These are phyloP conservation scores for Chloropsis hardwickii DNA, from an alignment of 2,113 vertebrate genomes.

Conservation along the genomic window DNA sequence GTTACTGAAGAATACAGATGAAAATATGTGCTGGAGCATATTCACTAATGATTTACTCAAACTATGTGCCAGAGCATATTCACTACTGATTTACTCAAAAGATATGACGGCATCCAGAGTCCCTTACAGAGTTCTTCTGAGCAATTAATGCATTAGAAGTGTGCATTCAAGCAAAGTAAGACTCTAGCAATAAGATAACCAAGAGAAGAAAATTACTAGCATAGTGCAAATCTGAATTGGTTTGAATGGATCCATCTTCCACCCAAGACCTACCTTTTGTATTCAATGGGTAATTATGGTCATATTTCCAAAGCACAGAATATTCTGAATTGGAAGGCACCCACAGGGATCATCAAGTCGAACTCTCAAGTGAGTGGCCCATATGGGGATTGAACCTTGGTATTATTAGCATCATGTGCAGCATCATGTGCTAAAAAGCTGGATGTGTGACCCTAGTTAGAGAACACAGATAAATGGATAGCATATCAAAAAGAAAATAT, in stretches of 20 bases:
- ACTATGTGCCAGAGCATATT: background rate
- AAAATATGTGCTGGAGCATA: background rate
- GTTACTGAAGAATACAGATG: conserved; percentile 20
- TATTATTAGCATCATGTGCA: background rate
- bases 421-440: background rate
- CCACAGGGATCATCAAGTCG: background rate
- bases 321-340: background rate
- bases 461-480: background rate
- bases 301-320: background rate
- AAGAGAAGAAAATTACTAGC: background rate
- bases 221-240: background rate
- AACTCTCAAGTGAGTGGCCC: background rate
- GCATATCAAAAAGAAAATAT: background rate
- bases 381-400: background rate
- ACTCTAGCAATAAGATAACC: background rate
- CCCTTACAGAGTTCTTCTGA: background rate
- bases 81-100: background rate
- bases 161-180: background rate
- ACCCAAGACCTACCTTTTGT: background rate
- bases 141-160: conserved; percentile 28
- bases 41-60: background rate
- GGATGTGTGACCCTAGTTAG: background rate
- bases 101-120: background rate
- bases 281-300: background rate
- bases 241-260: background rate